A percentile compares a stretch with the other conserved stretches of the same genome.
Evolutionary conservation across 1,140 invertebrate genomes (phyloP).

Genomic region (Nasonia giraulti): DNA sequence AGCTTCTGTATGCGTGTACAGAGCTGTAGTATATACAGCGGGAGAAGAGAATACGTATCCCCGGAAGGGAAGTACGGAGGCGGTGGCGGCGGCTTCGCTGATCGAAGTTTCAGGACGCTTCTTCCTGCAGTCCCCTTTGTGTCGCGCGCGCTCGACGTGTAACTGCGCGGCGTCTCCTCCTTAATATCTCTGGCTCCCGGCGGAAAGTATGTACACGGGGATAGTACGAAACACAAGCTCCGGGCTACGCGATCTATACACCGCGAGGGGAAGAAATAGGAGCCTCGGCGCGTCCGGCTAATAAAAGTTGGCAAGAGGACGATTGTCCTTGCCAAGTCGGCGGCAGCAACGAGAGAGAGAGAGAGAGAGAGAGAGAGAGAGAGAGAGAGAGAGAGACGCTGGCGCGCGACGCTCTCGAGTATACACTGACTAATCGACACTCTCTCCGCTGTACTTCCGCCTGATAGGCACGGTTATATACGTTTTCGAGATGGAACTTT

Average conservation of each 20-base stretch:
- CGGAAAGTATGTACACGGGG: background rate
- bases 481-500: background rate
- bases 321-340: background rate
- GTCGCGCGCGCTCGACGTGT: background rate
- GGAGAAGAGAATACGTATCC: background rate
- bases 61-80: background rate
- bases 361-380: too few species aligned
- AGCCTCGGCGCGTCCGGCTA: background rate
- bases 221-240: background rate
- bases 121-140: background rate
- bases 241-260: background rate
- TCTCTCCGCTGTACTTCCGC: background rate
- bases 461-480: background rate
- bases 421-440: slow-evolving; percentile 1
- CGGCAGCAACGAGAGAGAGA: background rate
- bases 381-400: too few species aligned
- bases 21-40: background rate
- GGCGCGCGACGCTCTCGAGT: background rate
- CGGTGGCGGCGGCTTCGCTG: background rate
- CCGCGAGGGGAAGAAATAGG: background rate
- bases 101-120: slow-evolving; percentile 37
- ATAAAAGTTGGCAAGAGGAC: slow-evolving; percentile 15
- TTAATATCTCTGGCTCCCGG: background rate
- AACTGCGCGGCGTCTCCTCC: background rate
- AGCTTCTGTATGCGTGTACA: background rate